A percentile compares a stretch with the other conserved stretches of the same genome.
phyloP scores from a whole-genome alignment of 2,888 invertebrate genomes.

The Netelia fuscicornis region DNA sequence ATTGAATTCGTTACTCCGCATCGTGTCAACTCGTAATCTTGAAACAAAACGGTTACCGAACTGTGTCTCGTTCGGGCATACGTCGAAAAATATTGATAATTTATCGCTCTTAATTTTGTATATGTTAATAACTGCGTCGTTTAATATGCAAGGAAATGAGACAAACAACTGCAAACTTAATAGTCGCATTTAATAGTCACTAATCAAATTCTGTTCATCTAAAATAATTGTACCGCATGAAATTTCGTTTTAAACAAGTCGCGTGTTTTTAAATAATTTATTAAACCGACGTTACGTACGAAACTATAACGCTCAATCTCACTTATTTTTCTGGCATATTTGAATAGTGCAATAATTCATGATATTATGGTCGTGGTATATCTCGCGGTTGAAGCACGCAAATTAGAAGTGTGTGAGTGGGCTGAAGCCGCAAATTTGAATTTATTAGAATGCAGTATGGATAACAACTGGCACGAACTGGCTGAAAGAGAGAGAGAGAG shows the following conservation, averaged over 20 bases:
- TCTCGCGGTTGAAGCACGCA: slow-evolving; percentile 3
- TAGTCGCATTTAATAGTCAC: neutral
- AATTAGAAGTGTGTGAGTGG: slow-evolving; percentile 13
- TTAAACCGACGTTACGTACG: slow-evolving; percentile 6
- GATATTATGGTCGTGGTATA: neutral
- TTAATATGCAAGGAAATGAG: no score
- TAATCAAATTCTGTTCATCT: neutral
- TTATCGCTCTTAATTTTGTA: no score
- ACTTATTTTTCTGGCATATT: slow-evolving; percentile 14
- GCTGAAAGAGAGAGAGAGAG: neutral
- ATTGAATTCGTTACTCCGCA: no score
- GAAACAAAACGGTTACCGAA: no score
- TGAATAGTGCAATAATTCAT: neutral
- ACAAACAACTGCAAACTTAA: no score
- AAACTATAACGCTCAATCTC: slow-evolving; percentile 12
- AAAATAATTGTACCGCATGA: slow-evolving; percentile 7
- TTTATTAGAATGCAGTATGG: slow-evolving; percentile 26
- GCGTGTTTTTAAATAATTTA: slow-evolving; percentile 13
- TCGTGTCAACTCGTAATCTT: no score
- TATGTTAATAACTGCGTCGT: no score
- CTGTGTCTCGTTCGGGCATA: no score
- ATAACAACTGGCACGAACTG: slow-evolving; percentile 1
- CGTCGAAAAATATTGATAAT: no score
- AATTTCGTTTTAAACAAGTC: neutral
- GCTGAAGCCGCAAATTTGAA: slow-evolving; percentile 24